Conservation (phyloP, 2,797 vertebrate species). For the Phrynocephalus guinanensis region DNA sequence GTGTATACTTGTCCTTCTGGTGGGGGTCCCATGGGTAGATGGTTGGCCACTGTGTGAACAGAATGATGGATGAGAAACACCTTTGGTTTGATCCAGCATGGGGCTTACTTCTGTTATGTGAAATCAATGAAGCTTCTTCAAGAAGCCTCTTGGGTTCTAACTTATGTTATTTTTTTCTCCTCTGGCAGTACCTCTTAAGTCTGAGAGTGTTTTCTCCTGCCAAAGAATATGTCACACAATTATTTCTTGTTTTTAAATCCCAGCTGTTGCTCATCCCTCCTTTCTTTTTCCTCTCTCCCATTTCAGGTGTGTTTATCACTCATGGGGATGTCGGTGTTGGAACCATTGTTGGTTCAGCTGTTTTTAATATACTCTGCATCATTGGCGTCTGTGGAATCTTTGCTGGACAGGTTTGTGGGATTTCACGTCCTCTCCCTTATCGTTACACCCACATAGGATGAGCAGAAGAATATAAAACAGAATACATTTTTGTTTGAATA, state of each 20-base stretch:
- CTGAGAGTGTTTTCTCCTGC: not conserved
- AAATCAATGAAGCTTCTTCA: too few species aligned
- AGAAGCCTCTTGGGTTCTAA: too few species aligned
- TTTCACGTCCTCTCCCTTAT: not conserved
- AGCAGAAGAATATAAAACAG: not conserved
- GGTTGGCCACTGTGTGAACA: too few species aligned
- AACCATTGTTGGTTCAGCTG: constrained; percentile 96
- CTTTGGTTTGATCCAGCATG: too few species aligned
- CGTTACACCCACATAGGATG: not conserved
- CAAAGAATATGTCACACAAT: not conserved
- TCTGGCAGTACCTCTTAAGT: not conserved
- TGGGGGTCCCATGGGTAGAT: too few species aligned
- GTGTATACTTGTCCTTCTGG: too few species aligned
- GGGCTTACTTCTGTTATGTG: too few species aligned
- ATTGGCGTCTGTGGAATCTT: constrained; percentile 97
- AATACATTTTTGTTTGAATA: not conserved
- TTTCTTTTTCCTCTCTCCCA: not conserved
- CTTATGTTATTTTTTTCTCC: too few species aligned
- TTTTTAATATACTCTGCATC: constrained; percentile 98
- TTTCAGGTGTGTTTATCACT: constrained; percentile 96
- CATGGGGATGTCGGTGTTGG: constrained; percentile 97
- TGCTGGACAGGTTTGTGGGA: constrained; percentile 90
- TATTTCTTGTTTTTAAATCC: not conserved
- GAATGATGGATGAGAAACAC: too few species aligned
- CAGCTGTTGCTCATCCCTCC: not conserved